Base-by-base conservation (phyloP, 2,113 vertebrate species). In the Gavialis gangeticus region DNA sequence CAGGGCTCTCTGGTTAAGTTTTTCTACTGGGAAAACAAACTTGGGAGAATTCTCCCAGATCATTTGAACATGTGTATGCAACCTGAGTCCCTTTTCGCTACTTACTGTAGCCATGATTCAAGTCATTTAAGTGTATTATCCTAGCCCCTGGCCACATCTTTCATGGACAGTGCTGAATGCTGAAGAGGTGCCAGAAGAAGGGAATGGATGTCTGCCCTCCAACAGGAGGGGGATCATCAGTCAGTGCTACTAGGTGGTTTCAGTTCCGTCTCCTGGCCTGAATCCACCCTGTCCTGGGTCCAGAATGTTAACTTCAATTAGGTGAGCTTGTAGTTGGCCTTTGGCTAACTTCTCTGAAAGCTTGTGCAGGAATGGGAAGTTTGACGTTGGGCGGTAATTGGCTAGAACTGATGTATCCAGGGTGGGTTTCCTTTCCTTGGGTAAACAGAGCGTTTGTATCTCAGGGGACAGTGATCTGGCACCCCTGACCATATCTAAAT, bases 231-330 rank as follows among this genome's bases (percentile, higher is more conserved):
- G 92, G 80, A 75, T 91, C 46, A 87, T 63, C 94, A 89, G 62
- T 94, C 88, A 76, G 86, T 79, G 15, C 79, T 93, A 56, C 66
- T 88, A 92, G 73, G 67, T 91, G 90, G 82, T 95, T 94, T 96
- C 79, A 24, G 10, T 82, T 93, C 75, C 89, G 78, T 96, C 91
- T 95, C 79, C 88, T 97, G 95, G 91, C 90, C 83, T 79, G 46
- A 59, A 60, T 97, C 92, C 94, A 94, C 64, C 46, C 22, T 95
- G 4, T n/a, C 37, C 79, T 93, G 78, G 55, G 79, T 89, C 85
- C 96, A 88, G 95, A 97, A 97, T 94, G 90, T 95, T 96, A 96
- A 95, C 95, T 95, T 95, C 90, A 90, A 90, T 91, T 87, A 95
- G 84, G 81, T 83, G 85, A 93, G 75, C 84, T 90, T 79, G 81